Base-by-base conservation (phyloP, 2,113 vertebrate genomes). In the Albula glossodonta region DNA sequence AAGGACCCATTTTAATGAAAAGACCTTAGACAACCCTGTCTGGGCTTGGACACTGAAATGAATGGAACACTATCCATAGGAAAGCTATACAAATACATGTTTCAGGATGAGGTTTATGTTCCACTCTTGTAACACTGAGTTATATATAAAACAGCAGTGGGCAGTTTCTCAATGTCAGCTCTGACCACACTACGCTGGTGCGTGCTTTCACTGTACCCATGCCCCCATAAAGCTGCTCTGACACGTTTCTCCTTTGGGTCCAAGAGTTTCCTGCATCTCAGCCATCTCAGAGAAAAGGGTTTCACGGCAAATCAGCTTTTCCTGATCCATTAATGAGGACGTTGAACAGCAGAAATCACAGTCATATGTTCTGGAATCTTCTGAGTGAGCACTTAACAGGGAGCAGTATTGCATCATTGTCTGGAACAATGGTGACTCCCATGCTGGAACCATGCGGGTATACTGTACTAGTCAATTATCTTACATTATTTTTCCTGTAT, bases 91-190 rank as follows among this genome's bases (percentile, higher is more conserved):
- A 48, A 50, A 50, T 77, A 41, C 50, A 56, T 77, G 22, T 22
- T 50, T 57, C 50, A 41, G 57, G 51, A 51, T 82, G 82, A 82
- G 70, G 51, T 70, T 48, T 13, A 87, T 86, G 83, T 87, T 87
- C 88, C 82, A 80, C 41, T 60, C 53, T 60, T 81, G 57, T 60
- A 85, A 86, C 25, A 78, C 70, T 80, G 70, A 56, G 78, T 86
- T 86, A 77, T 83, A 53, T 83, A 78, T 82, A 84, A 81, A 25
- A 81, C 50, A 49, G 48, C 78, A 25, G 52, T 19, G n/a, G 31
- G 53, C 22, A 25, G 31, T 84, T 74, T 51, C 22, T 31, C 51
- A 81, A 17, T n/a, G 19, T 70, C 19, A 80, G 82, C 80, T 78
- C 57, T 78, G n/a, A 70, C 81, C 81, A 81, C 22, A 19, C n/a